Evolutionary conservation across 2,888 invertebrate species (phyloP).

Genomic region (Abscondita cerata): DNA sequence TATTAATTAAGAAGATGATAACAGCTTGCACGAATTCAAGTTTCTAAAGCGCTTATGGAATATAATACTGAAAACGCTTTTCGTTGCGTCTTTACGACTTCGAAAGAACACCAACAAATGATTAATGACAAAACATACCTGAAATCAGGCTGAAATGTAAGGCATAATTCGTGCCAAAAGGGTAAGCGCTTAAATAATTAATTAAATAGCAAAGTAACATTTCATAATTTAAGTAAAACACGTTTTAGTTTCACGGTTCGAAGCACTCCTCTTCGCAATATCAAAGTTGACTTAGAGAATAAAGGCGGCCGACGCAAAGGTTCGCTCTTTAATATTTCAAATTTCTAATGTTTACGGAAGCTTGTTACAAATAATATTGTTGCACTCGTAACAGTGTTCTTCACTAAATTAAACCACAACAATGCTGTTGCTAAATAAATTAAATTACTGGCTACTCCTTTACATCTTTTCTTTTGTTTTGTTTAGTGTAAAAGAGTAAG

Average conservation of each 20-base stretch:
- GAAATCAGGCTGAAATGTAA: slow-evolving; percentile 7
- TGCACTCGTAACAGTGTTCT: no score
- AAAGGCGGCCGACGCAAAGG: background rate
- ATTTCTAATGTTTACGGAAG: slow-evolving; percentile 4
- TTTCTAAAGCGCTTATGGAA: no score
- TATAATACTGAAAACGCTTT: no score
- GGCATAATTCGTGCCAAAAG: slow-evolving; percentile 8
- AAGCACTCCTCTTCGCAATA: slow-evolving; percentile 1
- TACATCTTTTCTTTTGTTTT: no score
- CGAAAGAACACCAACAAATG: background rate
- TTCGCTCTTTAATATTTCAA: no score
- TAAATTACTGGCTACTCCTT: background rate
- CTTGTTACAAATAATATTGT: background rate
- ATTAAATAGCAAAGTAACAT: slow-evolving; percentile 14
- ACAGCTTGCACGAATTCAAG: no score
- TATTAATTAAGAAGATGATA: no score
- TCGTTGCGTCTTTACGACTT: no score
- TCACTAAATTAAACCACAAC: slow-evolving; percentile 9
- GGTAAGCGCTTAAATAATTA: slow-evolving; percentile 17
- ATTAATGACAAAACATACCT: slow-evolving; percentile 7
- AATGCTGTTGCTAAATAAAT: slow-evolving; percentile 1
- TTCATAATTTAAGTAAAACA: slow-evolving; percentile 20
- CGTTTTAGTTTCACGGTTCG: slow-evolving; percentile 6
- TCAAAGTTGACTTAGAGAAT: slow-evolving; percentile 1
- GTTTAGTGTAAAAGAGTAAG: no score